Evolutionary conservation across 1,140 invertebrate species (phyloP), one percentile per base, ranked within the genome.

Genomic region (Macrosteles quadrilineatus): DNA sequence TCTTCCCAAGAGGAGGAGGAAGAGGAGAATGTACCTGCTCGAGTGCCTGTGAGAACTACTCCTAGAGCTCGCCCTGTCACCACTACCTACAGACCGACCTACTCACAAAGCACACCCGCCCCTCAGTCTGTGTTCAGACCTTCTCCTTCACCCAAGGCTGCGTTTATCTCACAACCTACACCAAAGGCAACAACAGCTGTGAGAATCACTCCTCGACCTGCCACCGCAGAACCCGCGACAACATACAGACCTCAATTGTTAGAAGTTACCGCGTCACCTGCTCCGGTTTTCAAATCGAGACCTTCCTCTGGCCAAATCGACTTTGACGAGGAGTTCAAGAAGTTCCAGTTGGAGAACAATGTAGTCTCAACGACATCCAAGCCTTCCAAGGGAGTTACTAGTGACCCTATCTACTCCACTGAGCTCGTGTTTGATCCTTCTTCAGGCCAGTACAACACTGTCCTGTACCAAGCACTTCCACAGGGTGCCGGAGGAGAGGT

Each of bases 371-470:
- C 71, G 2, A 68, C 71, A 31, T 62, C 69, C n/a, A 77, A 79
- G 57, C 67, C 80, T 40, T 75, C 81, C 2, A 79, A 69, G 67
- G 70, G 32, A 40, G 66, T 45, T 0, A 40, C 72, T 27, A 73
- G 71, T 66, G 55, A 80, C 77, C 71, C 88, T 45, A 83, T 91
- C 71, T 92, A 92, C 79, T 87, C 88, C 59, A 90, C 91, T 21
- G 89, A 92, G 75, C 80, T 93, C 6, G 85, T 92, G 0, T 93
- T 86, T 80, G 90, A 93, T 80, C 91, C 90, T 43, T 77, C 84
- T n/a, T 88, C 87, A 72, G 91, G 91, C 69, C 87, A 90, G 76
- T 93, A 93, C 83, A 90, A 92, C 75, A 91, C 90, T 14, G 88
- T 91, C 71, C 81, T 92, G 29, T 92, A 88, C 81, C 91, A 93